Evolutionary conservation across 2,888 invertebrate genomes (phyloP), one percentile per base, ranked within the genome.

Genomic region (Bombyx huttoni): DNA sequence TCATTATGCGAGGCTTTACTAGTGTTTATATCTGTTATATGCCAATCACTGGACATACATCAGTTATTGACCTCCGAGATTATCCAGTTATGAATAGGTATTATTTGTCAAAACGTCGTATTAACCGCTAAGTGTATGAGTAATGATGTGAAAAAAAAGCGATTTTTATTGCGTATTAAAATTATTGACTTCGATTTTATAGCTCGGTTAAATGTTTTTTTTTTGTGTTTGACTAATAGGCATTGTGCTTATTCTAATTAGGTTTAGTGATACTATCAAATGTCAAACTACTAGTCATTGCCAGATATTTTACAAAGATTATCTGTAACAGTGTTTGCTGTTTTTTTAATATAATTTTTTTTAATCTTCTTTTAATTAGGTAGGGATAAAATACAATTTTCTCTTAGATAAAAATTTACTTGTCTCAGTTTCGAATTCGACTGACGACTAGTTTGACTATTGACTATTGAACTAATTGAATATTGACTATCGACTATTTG

Each of bases 1-100:
- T 74, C 68, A 71, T 76, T 76, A 78, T 68, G 72, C 62, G 58
- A 59, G 46, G 49, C 53, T 61, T 64, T 64, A 67, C 61, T 63
- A 65, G 54, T 59, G 52, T 65, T 59, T 67, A 71, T 70, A 73
- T 72, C 63, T 64, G 14, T 50, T 53, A 64, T 53, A 63, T 75
- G 73, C 67, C 72, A 74, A 74, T 78, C 75, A 73, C 54, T 51
- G 40, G 53, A 50, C 48, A 49, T 10, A 40, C 12, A 55, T 12
- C 52, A 58, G 74, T 71, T 74, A 64, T 65, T 77, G 74, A 77
- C 70, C 76, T 59, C 63, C n/a, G 47, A 47, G 34, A 24, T 35
- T 51, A 53, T 49, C 48, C 49, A 49, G 50, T 53, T 51, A 51
- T 34, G 34, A 24, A 51, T 53, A 53, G 51, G 14, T 51, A 45